These are phyloP conservation scores for Phasianus colchicus DNA, from an alignment of 2,113 vertebrate genomes.

Conservation along the genomic window DNA sequence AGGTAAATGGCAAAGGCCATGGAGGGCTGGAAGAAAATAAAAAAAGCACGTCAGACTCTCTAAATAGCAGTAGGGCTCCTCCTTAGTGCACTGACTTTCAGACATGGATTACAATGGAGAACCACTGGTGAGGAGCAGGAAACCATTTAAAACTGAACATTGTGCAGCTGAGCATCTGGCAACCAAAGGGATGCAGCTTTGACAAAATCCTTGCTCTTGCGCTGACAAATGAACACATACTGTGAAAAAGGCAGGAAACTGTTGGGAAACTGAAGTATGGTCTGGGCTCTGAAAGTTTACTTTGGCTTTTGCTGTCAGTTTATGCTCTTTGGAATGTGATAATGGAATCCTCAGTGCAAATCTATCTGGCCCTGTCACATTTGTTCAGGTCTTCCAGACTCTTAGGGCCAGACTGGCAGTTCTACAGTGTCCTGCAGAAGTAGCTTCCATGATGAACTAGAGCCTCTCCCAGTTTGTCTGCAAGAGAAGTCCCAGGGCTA, in stretches of 20 bases:
- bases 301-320: neutral
- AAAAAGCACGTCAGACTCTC: rapidly evolving
- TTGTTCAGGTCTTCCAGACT: neutral
- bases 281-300: neutral
- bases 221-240: neutral
- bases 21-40: neutral
- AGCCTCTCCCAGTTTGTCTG: neutral
- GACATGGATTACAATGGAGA: neutral
- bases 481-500: neutral
- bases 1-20: neutral
- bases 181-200: neutral
- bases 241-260: neutral
- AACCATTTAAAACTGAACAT: neutral
- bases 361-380: neutral
- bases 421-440: neutral
- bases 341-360: neutral
- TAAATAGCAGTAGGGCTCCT: neutral
- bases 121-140: neutral
- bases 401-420: neutral
- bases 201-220: neutral
- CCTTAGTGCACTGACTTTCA: neutral
- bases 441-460: neutral
- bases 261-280: neutral
- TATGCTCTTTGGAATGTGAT: neutral
- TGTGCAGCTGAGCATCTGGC: neutral